Evolutionary conservation across 2,888 invertebrate species (phyloP).

Genomic region (Eurois occulta): DNA sequence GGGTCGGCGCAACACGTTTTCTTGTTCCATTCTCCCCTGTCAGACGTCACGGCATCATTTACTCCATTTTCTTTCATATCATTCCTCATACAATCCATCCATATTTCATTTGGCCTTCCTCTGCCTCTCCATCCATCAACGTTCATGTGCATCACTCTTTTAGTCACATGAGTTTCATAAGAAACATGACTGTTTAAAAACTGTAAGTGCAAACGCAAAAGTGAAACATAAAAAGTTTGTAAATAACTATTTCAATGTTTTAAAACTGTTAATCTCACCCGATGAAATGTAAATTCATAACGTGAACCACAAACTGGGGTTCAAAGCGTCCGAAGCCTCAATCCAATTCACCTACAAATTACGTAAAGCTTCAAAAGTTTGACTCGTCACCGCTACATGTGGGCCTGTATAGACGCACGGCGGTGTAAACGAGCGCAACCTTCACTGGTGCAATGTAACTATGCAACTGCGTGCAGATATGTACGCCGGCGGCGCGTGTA

Average conservation of each 20-base stretch:
- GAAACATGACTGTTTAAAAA: not conserved
- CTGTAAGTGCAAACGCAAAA: not conserved
- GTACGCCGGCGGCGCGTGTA: slow-evolving; percentile 79
- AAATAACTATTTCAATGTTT: slow-evolving; percentile 15
- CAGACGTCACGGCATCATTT: too few relatives aligned
- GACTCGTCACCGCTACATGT: slow-evolving; percentile 76
- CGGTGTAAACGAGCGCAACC: slow-evolving; percentile 84
- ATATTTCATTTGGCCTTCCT: too few relatives aligned
- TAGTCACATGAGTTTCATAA: too few relatives aligned
- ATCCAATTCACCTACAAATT: slow-evolving; percentile 86
- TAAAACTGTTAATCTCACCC: slow-evolving; percentile 49
- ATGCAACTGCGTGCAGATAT: slow-evolving; percentile 72
- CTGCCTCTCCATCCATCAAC: too few relatives aligned
- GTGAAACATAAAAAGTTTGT: not conserved
- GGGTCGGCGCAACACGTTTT: too few relatives aligned
- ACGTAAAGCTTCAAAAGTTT: slow-evolving; percentile 86
- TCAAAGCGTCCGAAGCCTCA: slow-evolving; percentile 77
- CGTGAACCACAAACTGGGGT: slow-evolving; percentile 73
- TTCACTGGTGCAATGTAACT: slow-evolving; percentile 85
- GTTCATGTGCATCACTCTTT: too few relatives aligned
- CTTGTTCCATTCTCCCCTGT: too few relatives aligned
- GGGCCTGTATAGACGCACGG: slow-evolving; percentile 70
- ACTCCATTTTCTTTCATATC: too few relatives aligned
- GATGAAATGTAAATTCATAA: slow-evolving; percentile 71
- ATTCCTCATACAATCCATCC: too few relatives aligned